phyloP scores from a whole-genome alignment of 2,888 invertebrate genomes.

The Podabrus alpinus region DNA sequence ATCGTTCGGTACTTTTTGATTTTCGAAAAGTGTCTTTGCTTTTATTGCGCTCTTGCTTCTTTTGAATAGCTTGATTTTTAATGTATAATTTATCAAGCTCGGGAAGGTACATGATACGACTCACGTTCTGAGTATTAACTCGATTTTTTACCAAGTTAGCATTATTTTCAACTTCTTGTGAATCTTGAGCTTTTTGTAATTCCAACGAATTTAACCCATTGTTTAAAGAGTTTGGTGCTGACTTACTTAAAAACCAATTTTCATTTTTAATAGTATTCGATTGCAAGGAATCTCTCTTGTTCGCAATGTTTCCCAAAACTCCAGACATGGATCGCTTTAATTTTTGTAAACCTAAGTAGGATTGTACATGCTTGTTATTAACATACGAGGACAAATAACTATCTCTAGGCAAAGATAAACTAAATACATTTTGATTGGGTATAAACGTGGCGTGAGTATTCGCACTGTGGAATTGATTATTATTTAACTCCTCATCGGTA shows the following conservation, averaged over 20 bases:
- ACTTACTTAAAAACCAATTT: constrained; percentile 83
- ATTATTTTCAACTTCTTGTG: constrained; percentile 38
- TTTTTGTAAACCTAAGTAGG: constrained; percentile 60
- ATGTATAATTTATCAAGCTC: constrained; percentile 37
- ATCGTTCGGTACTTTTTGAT: constrained; percentile 34
- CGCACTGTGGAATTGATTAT: constrained; percentile 38
- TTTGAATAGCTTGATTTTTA: constrained; percentile 21
- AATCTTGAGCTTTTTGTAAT: constrained; percentile 37
- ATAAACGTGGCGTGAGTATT: constrained; percentile 51
- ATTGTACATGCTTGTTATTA: constrained; percentile 47
- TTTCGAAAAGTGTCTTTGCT: constrained; percentile 31
- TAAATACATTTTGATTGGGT: constrained; percentile 68
- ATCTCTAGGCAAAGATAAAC: constrained; percentile 75
- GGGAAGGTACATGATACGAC: constrained; percentile 82
- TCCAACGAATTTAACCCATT: constrained; percentile 58
- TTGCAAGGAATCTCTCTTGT: constrained; percentile 39
- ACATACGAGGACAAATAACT: constrained; percentile 56
- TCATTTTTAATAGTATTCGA: constrained; percentile 55
- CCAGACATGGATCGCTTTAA: constrained; percentile 73
- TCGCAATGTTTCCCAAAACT: constrained; percentile 48
- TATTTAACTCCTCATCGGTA: constrained; percentile 46
- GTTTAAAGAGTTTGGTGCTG: constrained; percentile 77
- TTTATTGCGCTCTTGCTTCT: constrained; percentile 25
- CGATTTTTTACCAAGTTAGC: constrained; percentile 41
- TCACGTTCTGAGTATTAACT: constrained; percentile 53